Percentiles rank a stretch among this genome's conserved stretches.
Evolutionary conservation across 1,140 invertebrate species (phyloP).

Genomic region (Acyrthosiphon pisum): DNA sequence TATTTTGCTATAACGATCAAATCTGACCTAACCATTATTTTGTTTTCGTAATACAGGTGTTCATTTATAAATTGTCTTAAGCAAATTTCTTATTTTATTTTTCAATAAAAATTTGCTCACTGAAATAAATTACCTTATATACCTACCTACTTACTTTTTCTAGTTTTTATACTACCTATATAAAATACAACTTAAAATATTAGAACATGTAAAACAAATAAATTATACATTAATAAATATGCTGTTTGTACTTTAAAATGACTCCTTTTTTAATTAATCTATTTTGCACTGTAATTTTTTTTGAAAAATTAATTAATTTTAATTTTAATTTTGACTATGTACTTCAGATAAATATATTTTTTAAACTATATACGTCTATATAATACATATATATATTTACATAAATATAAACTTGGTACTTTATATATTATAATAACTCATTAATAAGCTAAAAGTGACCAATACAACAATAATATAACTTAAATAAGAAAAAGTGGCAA

Average conservation of each 20-base stretch:
- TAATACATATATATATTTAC: neutral
- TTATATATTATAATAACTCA: too few species aligned
- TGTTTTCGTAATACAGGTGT: neutral
- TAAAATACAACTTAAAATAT: neutral
- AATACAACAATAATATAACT: neutral
- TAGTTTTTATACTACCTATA: neutral
- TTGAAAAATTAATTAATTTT: neutral
- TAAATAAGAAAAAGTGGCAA: neutral
- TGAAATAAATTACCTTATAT: neutral
- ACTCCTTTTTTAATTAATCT: neutral
- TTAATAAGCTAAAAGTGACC: neutral
- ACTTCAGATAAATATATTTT: neutral
- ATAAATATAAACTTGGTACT: neutral
- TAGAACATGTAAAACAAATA: slow-evolving; percentile 8
- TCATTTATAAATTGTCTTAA: neutral
- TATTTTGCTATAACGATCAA: neutral
- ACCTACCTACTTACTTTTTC: neutral
- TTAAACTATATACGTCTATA: neutral
- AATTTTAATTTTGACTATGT: neutral
- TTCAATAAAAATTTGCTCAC: neutral
- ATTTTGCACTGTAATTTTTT: slow-evolving; percentile 2
- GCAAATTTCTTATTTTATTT: neutral
- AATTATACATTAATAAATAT: neutral
- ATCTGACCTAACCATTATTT: neutral
- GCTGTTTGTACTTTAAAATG: neutral